phyloP scores from a whole-genome alignment of 1,140 invertebrate genomes.

The Atta texana region DNA sequence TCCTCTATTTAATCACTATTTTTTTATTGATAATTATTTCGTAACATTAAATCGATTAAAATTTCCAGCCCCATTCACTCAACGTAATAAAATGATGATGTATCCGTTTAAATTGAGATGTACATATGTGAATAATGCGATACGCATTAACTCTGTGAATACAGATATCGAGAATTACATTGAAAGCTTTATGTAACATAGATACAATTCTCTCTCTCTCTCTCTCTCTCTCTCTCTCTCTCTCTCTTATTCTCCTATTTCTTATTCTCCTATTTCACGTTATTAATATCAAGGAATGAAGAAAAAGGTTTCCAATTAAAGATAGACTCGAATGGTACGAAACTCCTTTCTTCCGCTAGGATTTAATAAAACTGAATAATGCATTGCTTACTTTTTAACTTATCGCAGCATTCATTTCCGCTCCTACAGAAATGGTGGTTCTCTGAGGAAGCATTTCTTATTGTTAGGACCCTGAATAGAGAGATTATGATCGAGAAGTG shows the following conservation, averaged over 20 bases:
- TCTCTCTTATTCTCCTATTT: constrained; percentile 3
- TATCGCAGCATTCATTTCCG: constrained; percentile 62
- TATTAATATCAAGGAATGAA: constrained; percentile 53
- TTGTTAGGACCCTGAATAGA: constrained; percentile 62
- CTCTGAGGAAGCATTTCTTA: constrained; percentile 53
- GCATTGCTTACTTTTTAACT: constrained; percentile 63
- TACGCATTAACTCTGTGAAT: constrained; percentile 4
- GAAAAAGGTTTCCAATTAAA: constrained; percentile 55
- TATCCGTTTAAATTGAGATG: constrained; percentile 12
- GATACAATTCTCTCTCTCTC: neutral
- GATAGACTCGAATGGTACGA: constrained; percentile 45
- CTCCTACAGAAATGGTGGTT: constrained; percentile 21
- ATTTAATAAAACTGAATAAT: constrained; percentile 68
- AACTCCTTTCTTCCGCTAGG: constrained; percentile 53
- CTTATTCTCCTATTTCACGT: too few relatives aligned
- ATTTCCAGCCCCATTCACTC: neutral
- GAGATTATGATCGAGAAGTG: constrained; percentile 45
- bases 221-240: neutral
- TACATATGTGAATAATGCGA: neutral
- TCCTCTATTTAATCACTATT: neutral
- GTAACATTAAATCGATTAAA: constrained; percentile 9
- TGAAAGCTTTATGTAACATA: constrained; percentile 25
- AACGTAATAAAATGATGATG: neutral
- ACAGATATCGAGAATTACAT: neutral
- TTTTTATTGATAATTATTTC: neutral